Base-by-base conservation (phyloP, 2,888 invertebrate species). In the Lepidochrysops patricia region DNA sequence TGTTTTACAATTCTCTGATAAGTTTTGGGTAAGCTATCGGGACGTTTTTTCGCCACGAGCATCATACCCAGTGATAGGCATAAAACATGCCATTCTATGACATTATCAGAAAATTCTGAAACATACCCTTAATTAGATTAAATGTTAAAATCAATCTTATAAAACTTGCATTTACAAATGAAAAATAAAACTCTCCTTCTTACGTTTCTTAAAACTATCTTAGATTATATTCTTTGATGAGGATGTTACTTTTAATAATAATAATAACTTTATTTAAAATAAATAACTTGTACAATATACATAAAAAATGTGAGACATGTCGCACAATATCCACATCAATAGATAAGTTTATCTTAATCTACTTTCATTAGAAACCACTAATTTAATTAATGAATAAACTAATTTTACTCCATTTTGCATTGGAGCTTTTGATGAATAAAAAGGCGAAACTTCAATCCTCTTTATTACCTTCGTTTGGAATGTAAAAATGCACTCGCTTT, bases 341-440 rank as follows among this genome's bases (percentile, higher is more conserved):
- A 9, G 12, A 49, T 27, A 52, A 13, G 19, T 19, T 19, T 54
- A 54, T 68, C 60, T 32, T 54, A 54, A 4, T 32, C 12, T 43
- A 37, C 13, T 29, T 29, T 29, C 19, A 54, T 9, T 54, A 29
- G 15, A 32, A 54, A 32, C 54, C 12, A 19, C 32, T 29, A 50
- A 5, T 29, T 54, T 29, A 54, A 19, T 54, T 54, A 5, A 32
- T 54, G 2, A 13, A 4, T 27, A 52, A 54, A 54, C 54, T 32
- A 54, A 32, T 54, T 32, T 19, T 32, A 15, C 29, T 29, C 32
- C 32, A 15, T 52, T 27, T 27, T 26, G n/a, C 13, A 52, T 52
- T 54, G 54, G 54, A 54, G 54, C 32, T 32, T 19, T 52, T 7
- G 15, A 27, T 9, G 12, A 43, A 43, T 19, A 2, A 43, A 43